Base-by-base conservation (phyloP, 2,113 vertebrate genomes). In the Eudorcas thomsonii region DNA sequence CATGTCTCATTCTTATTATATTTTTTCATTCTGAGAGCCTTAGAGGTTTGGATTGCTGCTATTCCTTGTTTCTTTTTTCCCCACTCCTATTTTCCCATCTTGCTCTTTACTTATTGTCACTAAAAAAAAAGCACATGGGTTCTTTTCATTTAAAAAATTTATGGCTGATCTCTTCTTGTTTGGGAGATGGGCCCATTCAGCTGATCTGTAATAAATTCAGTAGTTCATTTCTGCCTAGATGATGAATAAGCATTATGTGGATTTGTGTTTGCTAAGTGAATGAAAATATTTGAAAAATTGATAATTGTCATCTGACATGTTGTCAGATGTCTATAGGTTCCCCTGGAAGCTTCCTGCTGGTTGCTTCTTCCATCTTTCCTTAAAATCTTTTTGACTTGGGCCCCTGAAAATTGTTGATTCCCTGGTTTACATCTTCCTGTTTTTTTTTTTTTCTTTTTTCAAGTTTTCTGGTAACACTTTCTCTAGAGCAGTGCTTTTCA, bases 91-190 rank as follows among this genome's bases (percentile, higher is more conserved):
- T 85, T 83, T 93, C 26, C 81, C n/a, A 48, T 88, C 74, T 92
- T 62, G 8, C 28, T 78, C 55, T 81, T 78, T 78, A 48, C n/a
- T 92, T 54, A 54, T 50, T 93, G 77, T 92, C 26, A 45, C 77
- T 39, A 60, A 67, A 96, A 91, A 91, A 86, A 59, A 85, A 96
- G 26, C 26, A 52, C 36, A 3, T 2, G 26, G 13, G 3, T 23
- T 89, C 67, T 96, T 95, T 95, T 78, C 81, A 55, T 59, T 83
- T 43, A 94, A 90, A 64, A 19, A 11, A 48, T 95, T 95, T 95
- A 50, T 26, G 59, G 77, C 48, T 2, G 64, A 94, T 97, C 28
- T 9, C 52, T 62, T 91, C 81, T 96, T 85, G 90, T 93, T 33
- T 97, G 85, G 59, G 64, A 59, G 21, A 74, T 90, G 17, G 45